Evolutionary conservation across 2,888 invertebrate genomes (phyloP).

Genomic region (Ennomos quercinarius): DNA sequence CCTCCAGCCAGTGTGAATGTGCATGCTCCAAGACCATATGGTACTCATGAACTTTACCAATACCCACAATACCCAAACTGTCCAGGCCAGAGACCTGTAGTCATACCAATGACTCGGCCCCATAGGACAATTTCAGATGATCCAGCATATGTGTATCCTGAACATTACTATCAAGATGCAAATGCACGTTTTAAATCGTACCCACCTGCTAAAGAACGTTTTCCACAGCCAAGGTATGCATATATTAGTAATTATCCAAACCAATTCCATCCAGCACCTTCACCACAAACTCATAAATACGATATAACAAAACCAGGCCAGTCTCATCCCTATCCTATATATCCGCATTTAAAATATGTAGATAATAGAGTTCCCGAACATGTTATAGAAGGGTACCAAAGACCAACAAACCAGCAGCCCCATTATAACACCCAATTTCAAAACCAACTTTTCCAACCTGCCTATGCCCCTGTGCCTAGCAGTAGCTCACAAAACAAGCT

Average conservation of each 20-base stretch:
- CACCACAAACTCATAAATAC: constrained; percentile 69
- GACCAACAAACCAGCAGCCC: constrained; percentile 59
- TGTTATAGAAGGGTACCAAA: constrained; percentile 70
- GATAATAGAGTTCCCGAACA: constrained; percentile 70
- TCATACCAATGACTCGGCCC: constrained; percentile 57
- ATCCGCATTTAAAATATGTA: constrained; percentile 71
- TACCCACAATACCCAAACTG: constrained; percentile 72
- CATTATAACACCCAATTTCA: constrained; percentile 64
- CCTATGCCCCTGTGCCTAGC: constrained; percentile 65
- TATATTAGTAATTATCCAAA: constrained; percentile 73
- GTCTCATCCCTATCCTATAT: constrained; percentile 65
- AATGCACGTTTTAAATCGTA: constrained; percentile 77
- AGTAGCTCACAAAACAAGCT: constrained; percentile 67
- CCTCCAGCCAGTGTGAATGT: constrained; percentile 61
- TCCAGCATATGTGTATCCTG: constrained; percentile 63
- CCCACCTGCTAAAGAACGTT: constrained; percentile 71
- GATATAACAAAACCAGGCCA: constrained; percentile 69
- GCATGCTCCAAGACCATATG: constrained; percentile 62
- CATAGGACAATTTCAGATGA: constrained; percentile 68
- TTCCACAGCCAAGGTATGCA: constrained; percentile 77
- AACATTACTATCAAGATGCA: constrained; percentile 68
- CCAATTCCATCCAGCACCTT: constrained; percentile 68
- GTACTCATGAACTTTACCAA: constrained; percentile 70
- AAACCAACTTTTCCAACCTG: constrained; percentile 68
- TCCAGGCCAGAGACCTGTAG: constrained; percentile 61